phyloP scores from a whole-genome alignment of 2,113 vertebrate species.

The Myotis davidii region DNA sequence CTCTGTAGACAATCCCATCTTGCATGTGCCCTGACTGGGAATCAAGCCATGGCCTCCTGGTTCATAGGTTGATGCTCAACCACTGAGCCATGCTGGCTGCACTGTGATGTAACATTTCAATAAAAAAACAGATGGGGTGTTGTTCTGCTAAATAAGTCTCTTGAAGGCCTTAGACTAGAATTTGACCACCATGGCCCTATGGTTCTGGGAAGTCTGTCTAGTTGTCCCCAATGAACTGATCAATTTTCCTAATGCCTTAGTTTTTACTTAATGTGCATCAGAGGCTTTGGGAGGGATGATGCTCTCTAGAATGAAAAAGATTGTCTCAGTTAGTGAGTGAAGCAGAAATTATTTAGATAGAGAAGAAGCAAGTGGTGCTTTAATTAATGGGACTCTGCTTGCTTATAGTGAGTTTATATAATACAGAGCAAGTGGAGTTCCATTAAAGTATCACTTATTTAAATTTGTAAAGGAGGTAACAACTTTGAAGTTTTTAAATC shows the following conservation, averaged over 20 bases:
- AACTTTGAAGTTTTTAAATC: slow-evolving; percentile 35
- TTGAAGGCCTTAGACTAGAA: neutral
- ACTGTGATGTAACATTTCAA: neutral
- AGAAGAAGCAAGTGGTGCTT: neutral
- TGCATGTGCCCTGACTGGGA: too few species aligned
- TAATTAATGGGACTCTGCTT: neutral
- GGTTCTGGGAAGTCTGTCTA: neutral
- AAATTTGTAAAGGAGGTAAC: slow-evolving; percentile 14
- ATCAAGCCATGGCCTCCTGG: too few species aligned
- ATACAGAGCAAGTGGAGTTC: neutral
- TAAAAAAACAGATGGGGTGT: neutral
- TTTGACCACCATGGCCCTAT: neutral
- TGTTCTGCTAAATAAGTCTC: neutral
- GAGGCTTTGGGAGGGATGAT: neutral
- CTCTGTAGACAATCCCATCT: too few species aligned
- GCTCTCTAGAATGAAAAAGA: neutral
- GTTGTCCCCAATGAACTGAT: neutral
- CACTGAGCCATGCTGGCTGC: too few species aligned
- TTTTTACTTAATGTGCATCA: neutral
- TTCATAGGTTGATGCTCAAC: too few species aligned
- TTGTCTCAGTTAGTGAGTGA: neutral
- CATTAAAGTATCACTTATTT: neutral
- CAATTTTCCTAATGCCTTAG: slow-evolving; percentile 29
- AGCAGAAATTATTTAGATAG: neutral
- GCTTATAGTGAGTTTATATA: neutral